Percentiles rank a stretch among this genome's conserved stretches.
phyloP scores from a whole-genome alignment of 2,113 vertebrate species.

The Pyxicephalus adspersus region DNA sequence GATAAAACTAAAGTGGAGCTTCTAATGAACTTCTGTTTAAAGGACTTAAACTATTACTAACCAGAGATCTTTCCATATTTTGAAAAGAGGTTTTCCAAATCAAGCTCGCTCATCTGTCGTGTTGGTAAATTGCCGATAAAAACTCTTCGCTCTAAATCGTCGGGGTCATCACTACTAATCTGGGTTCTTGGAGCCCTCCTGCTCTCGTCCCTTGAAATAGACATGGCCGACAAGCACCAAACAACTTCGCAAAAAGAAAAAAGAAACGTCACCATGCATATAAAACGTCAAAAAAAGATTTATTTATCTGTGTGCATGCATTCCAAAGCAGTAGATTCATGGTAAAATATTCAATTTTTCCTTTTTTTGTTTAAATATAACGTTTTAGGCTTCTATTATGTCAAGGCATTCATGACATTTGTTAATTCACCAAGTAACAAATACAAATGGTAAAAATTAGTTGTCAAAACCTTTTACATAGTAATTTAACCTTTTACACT shows the following conservation, averaged over 20 bases:
- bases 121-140: constrained; percentile 91
- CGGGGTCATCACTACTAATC: constrained; percentile 81
- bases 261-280: constrained; percentile 66
- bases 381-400: no score
- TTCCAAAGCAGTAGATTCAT: background rate
- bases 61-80: constrained; percentile 83
- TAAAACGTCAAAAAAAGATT: constrained; percentile 58
- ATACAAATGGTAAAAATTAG: no score
- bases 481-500: no score
- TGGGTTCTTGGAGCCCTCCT: constrained; percentile 70
- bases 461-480: no score
- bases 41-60: constrained; percentile 78
- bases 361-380: no score
- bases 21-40: constrained; percentile 19
- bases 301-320: background rate
- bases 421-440: no score
- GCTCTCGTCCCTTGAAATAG: constrained; percentile 81
- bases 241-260: constrained; percentile 67
- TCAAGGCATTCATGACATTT: no score
- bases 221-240: constrained; percentile 74
- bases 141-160: constrained; percentile 87
- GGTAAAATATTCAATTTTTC: background rate
- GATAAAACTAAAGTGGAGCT: constrained; percentile 20
- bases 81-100: constrained; percentile 84
- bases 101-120: constrained; percentile 83